Evolutionary conservation across 2,888 invertebrate genomes (phyloP), one percentile per base, ranked within the genome.

Genomic region (Andrena minutula): DNA sequence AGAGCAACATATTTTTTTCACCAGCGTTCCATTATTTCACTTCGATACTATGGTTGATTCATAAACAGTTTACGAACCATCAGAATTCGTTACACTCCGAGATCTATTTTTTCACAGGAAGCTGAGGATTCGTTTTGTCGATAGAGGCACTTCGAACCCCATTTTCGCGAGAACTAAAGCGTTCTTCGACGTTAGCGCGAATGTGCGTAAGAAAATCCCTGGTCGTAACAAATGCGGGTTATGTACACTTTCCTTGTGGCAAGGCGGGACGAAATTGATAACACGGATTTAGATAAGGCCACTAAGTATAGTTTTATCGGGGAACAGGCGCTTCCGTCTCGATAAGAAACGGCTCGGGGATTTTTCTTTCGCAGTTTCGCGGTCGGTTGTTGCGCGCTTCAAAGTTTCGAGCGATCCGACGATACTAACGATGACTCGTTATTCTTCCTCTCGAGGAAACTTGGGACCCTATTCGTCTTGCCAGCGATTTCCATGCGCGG

Each of bases 401-500:
- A 51, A 64, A 73, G 68, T 68, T 68, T 79, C 35, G 20, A 35
- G 63, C 51, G 51, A 20, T 56, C 16, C 10, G 12, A 20, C 53
- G 56, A 63, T 68, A 61, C 58, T 32, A 68, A 73, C 82, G 64
- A 53, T 60, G 60, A 68, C 66, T 78, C 78, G 71, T 80, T 68
- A 72, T 49, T 72, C 78, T 78, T 78, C 61, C 53, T 32, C 28
- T 28, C 61, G 26, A 47, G 58, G 35, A 72, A 80, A 66, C 77
- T 66, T 61, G 35, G 60, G 47, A 28, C 10, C 20, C 35, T n/a
- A 60, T 51, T 65, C 64, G 23, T 65, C 35, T 35, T 53, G 56
- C 8, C 16, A 7, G 7, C n/a, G 30, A 78, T 61, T 60, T 77
- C 61, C 71, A 61, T 47, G 2, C 41, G 20, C 6, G 51, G 20